These are phyloP conservation scores for Bombus balteatus DNA, from an alignment of 1,140 invertebrate genomes.

Conservation along the genomic window DNA sequence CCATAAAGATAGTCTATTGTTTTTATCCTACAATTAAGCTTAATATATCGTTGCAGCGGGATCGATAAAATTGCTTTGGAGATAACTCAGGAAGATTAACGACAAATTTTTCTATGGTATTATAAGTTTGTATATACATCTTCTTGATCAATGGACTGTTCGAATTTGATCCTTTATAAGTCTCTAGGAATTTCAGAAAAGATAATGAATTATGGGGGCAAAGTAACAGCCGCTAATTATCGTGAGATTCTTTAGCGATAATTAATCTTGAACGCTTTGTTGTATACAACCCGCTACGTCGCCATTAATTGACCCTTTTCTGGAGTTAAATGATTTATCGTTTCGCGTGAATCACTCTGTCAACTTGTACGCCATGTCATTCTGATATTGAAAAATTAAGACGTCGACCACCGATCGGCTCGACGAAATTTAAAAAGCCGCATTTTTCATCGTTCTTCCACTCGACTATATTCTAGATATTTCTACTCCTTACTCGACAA, in stretches of 20 bases:
- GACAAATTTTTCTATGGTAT: background rate
- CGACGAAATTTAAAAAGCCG: background rate
- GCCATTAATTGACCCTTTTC: constrained; percentile 8
- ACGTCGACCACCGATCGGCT: background rate
- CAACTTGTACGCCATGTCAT: background rate
- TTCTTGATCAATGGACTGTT: background rate
- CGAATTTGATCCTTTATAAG: constrained; percentile 1
- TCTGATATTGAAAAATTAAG: background rate
- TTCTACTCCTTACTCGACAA: no score
- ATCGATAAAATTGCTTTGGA: background rate
- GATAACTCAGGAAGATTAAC: background rate
- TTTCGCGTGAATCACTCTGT: background rate
- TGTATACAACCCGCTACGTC: background rate
- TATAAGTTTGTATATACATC: background rate
- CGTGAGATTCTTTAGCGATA: background rate
- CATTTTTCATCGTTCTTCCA: background rate
- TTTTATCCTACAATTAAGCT: background rate
- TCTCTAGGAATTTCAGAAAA: background rate
- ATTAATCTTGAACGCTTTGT: constrained; percentile 27
- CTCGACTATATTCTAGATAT: no score
- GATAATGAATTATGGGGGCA: background rate
- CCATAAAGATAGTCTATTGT: background rate
- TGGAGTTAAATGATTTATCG: constrained; percentile 31
- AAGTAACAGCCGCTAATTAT: constrained; percentile 12
- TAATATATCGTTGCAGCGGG: background rate